phyloP scores from a whole-genome alignment of 2,113 vertebrate species.

The Oryzias woworae region DNA sequence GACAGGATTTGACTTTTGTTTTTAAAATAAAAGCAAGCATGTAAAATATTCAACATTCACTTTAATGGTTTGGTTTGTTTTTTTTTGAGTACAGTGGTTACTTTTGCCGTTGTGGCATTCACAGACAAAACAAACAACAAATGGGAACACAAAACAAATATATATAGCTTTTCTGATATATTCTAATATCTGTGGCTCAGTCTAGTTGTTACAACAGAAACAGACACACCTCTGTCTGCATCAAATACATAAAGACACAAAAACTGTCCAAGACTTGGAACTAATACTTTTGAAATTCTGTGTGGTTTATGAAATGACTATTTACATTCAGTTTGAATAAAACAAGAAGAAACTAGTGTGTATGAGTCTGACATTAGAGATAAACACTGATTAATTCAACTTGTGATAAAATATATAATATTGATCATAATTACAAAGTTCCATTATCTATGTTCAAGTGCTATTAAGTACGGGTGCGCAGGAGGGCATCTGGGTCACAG shows the following conservation, averaged over 20 bases:
- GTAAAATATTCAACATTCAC: conserved; percentile 73
- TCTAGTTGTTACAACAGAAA: conserved; percentile 79
- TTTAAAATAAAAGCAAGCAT: conserved; percentile 10
- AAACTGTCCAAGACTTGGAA: conserved; percentile 54
- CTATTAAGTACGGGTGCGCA: conserved; percentile 71
- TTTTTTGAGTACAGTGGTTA: conserved; percentile 83
- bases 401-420: conserved; percentile 72
- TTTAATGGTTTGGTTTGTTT: conserved; percentile 79
- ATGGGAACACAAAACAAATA: conserved; percentile 63
- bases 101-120: conserved; percentile 73
- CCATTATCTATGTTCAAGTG: conserved; percentile 78
- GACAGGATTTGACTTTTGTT: too few species aligned
- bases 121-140: conserved; percentile 75
- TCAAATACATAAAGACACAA: conserved; percentile 56
- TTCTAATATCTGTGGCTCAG: conserved; percentile 81
- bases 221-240: conserved; percentile 61
- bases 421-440: conserved; percentile 71
- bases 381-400: conserved; percentile 77
- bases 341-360: conserved; percentile 49
- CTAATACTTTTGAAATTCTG: conserved; percentile 78
- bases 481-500: conserved; percentile 31
- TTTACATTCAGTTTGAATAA: conserved; percentile 77
- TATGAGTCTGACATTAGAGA: conserved; percentile 67
- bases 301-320: conserved; percentile 76
- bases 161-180: conserved; percentile 68